phyloP scores from a whole-genome alignment of 2,797 vertebrate species.

The Parambassis ranga region DNA sequence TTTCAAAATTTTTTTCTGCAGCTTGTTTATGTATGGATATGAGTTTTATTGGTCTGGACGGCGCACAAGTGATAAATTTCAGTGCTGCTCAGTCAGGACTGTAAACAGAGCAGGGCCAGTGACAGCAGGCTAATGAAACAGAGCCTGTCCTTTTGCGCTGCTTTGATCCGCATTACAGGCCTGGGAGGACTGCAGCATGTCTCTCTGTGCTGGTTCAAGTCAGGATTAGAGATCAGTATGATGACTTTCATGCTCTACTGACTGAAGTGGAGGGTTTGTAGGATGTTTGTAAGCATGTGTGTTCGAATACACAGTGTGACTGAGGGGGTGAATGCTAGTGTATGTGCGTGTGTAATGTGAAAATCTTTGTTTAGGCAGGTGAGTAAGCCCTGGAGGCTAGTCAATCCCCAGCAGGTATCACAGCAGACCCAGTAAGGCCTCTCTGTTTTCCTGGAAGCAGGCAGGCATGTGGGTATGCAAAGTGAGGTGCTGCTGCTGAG shows the following conservation, averaged over 20 bases:
- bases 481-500: constrained; percentile 9
- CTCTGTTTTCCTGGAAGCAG: constrained; percentile 28
- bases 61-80: constrained; percentile 47
- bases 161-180: constrained; percentile 51
- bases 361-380: constrained; percentile 29
- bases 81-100: constrained; percentile 40
- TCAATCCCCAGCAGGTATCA: constrained; percentile 36
- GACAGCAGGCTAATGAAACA: constrained; percentile 50
- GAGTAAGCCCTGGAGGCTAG: constrained; percentile 38
- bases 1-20: constrained; percentile 24
- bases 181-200: constrained; percentile 25
- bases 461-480: background rate
- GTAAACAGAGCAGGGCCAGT: constrained; percentile 16
- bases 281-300: background rate
- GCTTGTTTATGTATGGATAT: constrained; percentile 52
- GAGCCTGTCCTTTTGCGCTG: constrained; percentile 24
- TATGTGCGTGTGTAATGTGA: constrained; percentile 24
- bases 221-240: constrained; percentile 20
- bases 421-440: constrained; percentile 22
- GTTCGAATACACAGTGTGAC: constrained; percentile 1
- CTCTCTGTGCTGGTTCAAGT: no score
- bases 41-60: constrained; percentile 59
- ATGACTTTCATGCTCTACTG: constrained; percentile 22
- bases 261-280: background rate
- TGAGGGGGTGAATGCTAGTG: constrained; percentile 6